These are phyloP conservation scores for Dichetophora obliterata DNA, from an alignment of 2,888 invertebrate species.

Conservation along the genomic window DNA sequence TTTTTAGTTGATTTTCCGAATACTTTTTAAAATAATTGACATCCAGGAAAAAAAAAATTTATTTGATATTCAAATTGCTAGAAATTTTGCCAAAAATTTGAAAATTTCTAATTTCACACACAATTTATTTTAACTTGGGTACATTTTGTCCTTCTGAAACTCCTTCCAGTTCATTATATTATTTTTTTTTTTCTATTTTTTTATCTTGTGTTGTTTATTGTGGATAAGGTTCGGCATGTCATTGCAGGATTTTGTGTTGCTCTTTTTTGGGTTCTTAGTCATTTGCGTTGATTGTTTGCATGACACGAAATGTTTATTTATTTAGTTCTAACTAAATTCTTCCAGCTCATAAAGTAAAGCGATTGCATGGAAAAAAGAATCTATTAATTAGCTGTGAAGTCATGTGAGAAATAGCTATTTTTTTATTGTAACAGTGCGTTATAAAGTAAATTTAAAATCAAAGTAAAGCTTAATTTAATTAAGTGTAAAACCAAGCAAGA, in stretches of 20 bases:
- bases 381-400: not conserved
- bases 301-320: not conserved
- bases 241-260: not conserved
- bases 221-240: not conserved
- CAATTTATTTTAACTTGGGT: slow-evolving; percentile 17
- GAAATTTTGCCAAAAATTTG: not conserved
- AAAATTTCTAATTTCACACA: slow-evolving; percentile 19
- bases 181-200: not conserved
- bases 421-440: not conserved
- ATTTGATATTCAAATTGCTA: no score
- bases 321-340: not conserved
- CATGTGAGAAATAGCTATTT: not conserved
- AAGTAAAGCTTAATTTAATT: no score
- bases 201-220: not conserved
- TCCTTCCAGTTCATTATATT: not conserved
- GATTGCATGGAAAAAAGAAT: not conserved
- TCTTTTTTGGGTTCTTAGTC: not conserved
- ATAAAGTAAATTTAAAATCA: no score
- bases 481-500: no score
- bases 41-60: no score
- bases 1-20: no score
- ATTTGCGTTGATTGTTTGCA: not conserved
- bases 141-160: not conserved
- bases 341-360: slow-evolving; percentile 10
- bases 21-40: no score